A percentile compares a stretch with the other conserved stretches of the same genome.
These are phyloP conservation scores for Latrodectus elegans DNA, from an alignment of 2,888 invertebrate genomes.

Conservation along the genomic window DNA sequence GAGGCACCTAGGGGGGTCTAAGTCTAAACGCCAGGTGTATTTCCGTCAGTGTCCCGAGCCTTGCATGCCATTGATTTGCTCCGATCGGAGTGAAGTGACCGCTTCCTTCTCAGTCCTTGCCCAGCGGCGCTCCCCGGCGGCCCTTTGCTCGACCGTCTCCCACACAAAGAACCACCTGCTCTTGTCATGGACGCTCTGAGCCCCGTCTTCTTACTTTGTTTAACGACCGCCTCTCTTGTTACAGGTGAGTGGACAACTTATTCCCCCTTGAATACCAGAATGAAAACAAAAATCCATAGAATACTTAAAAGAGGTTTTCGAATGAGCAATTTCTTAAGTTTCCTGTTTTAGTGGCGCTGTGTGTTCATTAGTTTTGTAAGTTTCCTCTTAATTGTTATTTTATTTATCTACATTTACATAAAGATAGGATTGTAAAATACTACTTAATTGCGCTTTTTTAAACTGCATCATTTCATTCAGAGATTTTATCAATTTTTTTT, in stretches of 20 bases:
- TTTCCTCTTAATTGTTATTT: too few relatives aligned
- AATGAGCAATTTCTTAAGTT: too few relatives aligned
- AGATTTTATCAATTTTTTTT: too few relatives aligned
- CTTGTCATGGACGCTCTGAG: conserved; percentile 9
- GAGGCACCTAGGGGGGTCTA: conserved; percentile 32
- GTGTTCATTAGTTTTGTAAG: too few relatives aligned
- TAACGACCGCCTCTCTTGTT: conserved; percentile 8
- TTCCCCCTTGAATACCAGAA: background rate
- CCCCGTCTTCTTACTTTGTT: conserved; percentile 10
- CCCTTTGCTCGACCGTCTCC: conserved; percentile 14
- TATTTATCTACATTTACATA: too few relatives aligned
- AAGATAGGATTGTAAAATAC: too few relatives aligned
- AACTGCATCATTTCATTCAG: too few relatives aligned
- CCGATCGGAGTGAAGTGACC: conserved; percentile 56
- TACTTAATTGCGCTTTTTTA: too few relatives aligned
- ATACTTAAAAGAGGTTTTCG: too few relatives aligned
- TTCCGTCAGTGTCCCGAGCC: conserved; percentile 62
- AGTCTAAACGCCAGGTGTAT: conserved; percentile 54
- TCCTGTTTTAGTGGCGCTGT: too few relatives aligned
- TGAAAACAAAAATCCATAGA: too few relatives aligned
- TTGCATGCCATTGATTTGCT: conserved; percentile 61
- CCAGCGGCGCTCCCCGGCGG: conserved; percentile 43
- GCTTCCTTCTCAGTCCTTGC: conserved; percentile 50
- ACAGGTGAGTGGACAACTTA: conserved; percentile 34
- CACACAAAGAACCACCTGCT: conserved; percentile 15